Percentiles rank a stretch among this genome's conserved stretches.
Conservation (phyloP, 2,113 vertebrate species). For the Phyllostomus discolor region DNA sequence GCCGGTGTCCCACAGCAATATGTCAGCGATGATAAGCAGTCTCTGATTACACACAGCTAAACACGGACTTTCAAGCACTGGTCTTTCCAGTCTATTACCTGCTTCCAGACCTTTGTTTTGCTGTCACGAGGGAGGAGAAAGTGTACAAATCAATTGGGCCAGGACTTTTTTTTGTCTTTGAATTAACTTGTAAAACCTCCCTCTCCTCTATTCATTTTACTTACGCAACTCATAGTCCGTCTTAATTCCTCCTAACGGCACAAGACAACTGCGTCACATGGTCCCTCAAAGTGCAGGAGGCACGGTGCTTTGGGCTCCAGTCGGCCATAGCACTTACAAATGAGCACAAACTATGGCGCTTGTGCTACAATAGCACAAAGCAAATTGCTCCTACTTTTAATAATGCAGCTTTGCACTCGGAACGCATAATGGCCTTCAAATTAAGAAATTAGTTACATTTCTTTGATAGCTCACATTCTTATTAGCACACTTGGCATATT, state of each 20-base stretch:
- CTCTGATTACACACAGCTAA: conserved; percentile 31
- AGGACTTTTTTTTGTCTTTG: conserved; percentile 57
- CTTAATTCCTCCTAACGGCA: conserved; percentile 70
- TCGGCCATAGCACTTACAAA: conserved; percentile 74
- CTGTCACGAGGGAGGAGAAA: conserved; percentile 67
- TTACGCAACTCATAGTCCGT: conserved; percentile 57
- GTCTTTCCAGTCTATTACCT: conserved; percentile 70
- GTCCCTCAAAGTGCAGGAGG: conserved; percentile 51
- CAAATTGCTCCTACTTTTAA: conserved; percentile 59
- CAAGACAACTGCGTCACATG: conserved; percentile 66
- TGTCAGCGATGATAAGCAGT: conserved; percentile 73
- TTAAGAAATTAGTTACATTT: conserved; percentile 79
- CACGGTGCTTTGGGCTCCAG: conserved; percentile 55
- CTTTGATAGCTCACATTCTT: conserved; percentile 75
- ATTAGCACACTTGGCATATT: conserved; percentile 71
- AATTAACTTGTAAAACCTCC: conserved; percentile 75
- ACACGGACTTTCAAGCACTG: conserved; percentile 65
- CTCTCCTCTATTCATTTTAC: conserved; percentile 66
- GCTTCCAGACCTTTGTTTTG: conserved; percentile 77
- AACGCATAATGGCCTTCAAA: conserved; percentile 71
- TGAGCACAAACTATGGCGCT: conserved; percentile 57
- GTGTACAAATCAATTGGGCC: conserved; percentile 75
- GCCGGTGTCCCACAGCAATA: conserved; percentile 71
- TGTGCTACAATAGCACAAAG: conserved; percentile 60
- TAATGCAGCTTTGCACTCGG: conserved; percentile 45